These are phyloP conservation scores for Ornithoptera alexandrae DNA, from an alignment of 2,888 invertebrate genomes.

Conservation along the genomic window DNA sequence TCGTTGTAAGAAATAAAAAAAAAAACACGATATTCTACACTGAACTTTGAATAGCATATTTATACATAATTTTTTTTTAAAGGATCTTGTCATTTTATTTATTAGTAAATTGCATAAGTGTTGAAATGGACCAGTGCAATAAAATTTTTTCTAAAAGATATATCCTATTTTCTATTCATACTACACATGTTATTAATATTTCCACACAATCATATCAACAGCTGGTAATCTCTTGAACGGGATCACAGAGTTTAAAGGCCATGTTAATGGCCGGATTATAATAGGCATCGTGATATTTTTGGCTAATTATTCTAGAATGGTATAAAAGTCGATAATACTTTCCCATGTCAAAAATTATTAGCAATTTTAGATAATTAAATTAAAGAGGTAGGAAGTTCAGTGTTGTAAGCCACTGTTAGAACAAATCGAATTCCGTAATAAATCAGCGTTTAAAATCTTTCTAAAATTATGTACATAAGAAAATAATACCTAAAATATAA, in stretches of 20 bases:
- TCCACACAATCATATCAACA: not conserved
- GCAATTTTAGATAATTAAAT: not conserved
- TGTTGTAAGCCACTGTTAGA: not conserved
- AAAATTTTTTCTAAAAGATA: not conserved
- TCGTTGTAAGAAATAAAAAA: no score
- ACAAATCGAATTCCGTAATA: not conserved
- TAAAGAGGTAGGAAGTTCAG: not conserved
- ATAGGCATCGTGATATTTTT: conserved; percentile 10
- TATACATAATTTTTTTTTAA: no score
- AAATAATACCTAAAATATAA: no score
- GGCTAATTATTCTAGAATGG: conserved; percentile 4
- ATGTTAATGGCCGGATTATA: conserved; percentile 10
- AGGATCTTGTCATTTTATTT: no score
- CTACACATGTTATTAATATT: not conserved
- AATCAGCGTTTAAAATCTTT: not conserved
- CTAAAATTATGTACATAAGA: no score
- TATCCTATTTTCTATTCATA: not conserved
- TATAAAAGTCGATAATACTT: conserved; percentile 2
- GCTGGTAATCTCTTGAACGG: conserved; percentile 1
- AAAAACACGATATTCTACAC: no score
- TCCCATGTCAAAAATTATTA: not conserved
- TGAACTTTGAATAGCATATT: no score
- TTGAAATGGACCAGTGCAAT: no score
- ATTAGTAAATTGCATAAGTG: no score
- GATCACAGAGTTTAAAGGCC: conserved; percentile 18